phyloP scores from a whole-genome alignment of 2,888 invertebrate genomes.

The Endotricha flammealis region DNA sequence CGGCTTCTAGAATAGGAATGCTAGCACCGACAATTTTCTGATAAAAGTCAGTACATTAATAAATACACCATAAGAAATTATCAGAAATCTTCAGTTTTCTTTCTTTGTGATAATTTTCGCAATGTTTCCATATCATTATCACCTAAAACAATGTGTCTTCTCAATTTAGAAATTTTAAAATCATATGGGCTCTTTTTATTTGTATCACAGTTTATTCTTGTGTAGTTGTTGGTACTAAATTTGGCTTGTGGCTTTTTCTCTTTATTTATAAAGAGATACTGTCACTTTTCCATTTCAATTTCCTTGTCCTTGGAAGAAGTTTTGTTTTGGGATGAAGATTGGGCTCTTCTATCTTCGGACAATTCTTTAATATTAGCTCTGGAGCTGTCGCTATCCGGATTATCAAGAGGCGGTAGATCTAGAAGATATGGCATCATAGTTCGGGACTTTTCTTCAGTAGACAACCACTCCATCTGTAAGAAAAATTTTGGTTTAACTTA shows the following conservation, averaged over 20 bases:
- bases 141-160: constrained; percentile 37
- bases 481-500: no score
- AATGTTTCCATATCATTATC: constrained; percentile 44
- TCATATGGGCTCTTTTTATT: constrained; percentile 39
- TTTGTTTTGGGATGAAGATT: no score
- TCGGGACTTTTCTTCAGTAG: constrained; percentile 62
- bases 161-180: constrained; percentile 36
- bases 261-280: constrained; percentile 22
- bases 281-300: constrained; percentile 60
- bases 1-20: no score
- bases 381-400: constrained; percentile 15
- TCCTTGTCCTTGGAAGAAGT: no score
- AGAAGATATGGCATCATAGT: constrained; percentile 71
- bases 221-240: constrained; percentile 27
- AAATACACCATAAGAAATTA: no score
- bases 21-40: no score
- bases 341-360: constrained; percentile 24
- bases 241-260: constrained; percentile 27
- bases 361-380: constrained; percentile 29
- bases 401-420: constrained; percentile 56
- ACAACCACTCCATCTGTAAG: constrained; percentile 73
- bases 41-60: no score
- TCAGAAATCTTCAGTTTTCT: constrained; percentile 18
- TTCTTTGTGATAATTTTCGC: constrained; percentile 33
- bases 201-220: constrained; percentile 47